Evolutionary conservation across 2,113 vertebrate species (phyloP).

Genomic region (Larimichthys crocea): DNA sequence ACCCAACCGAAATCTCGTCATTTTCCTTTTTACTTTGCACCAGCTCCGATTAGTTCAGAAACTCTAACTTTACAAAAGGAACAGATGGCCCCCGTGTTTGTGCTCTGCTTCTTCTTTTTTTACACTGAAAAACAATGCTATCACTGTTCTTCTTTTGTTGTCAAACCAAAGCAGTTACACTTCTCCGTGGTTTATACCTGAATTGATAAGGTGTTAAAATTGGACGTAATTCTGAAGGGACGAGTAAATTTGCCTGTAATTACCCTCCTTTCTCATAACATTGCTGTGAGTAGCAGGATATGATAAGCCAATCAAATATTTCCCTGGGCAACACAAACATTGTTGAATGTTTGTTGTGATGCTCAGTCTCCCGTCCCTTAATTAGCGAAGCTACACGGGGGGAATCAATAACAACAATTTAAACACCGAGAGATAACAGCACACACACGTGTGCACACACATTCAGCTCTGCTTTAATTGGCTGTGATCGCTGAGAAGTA

Average conservation of each 20-base stretch:
- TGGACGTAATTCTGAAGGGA: neutral
- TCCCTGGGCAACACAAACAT: constrained; percentile 40
- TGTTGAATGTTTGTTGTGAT: constrained; percentile 49
- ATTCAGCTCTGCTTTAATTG: constrained; percentile 30
- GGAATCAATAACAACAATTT: constrained; percentile 38
- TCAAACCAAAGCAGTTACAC: neutral
- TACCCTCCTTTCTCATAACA: constrained; percentile 29
- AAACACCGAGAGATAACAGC: constrained; percentile 21
- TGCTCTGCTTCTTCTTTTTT: neutral
- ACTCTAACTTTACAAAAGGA: neutral
- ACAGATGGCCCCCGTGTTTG: constrained; percentile 1
- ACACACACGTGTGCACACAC: neutral
- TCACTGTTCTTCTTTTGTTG: constrained; percentile 2
- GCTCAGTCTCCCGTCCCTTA: constrained; percentile 37
- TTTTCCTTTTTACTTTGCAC: neutral
- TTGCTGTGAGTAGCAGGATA: constrained; percentile 33
- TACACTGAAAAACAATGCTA: neutral
- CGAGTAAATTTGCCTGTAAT: constrained; percentile 30
- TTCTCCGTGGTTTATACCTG: neutral
- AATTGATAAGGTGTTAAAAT: constrained; percentile 46
- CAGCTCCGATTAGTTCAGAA: neutral
- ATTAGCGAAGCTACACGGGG: constrained; percentile 46
- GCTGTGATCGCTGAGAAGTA: constrained; percentile 21
- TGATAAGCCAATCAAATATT: constrained; percentile 46
- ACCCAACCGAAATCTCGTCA: neutral